Evolutionary conservation across 2,797 vertebrate species (phyloP).

Genomic region (Cirrhinus mrigala): DNA sequence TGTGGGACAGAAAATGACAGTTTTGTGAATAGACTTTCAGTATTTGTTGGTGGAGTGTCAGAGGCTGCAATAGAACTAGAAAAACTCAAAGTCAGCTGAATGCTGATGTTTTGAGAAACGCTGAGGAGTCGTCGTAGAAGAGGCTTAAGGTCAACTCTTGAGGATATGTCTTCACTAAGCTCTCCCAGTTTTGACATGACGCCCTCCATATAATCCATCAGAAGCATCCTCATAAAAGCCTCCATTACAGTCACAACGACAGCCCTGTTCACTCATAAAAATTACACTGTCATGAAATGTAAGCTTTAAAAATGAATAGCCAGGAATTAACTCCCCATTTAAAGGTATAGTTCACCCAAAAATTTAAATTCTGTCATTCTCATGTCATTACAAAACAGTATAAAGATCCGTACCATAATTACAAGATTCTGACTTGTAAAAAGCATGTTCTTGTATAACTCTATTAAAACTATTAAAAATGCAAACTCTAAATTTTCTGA

Average conservation of each 20-base stretch:
- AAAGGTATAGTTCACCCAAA: not conserved
- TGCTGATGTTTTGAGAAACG: constrained; percentile 6
- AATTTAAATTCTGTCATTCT: not conserved
- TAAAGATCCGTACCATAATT: not conserved
- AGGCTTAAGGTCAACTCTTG: constrained; percentile 28
- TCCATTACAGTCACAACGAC: constrained; percentile 12
- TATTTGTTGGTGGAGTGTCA: not conserved
- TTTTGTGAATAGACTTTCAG: constrained; percentile 2
- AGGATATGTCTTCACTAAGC: constrained; percentile 30
- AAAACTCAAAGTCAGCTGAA: not conserved
- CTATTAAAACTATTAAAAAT: not conserved
- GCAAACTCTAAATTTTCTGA: not conserved
- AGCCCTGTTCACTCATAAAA: constrained; percentile 12
- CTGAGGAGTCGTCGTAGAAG: not conserved
- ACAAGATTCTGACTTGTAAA: not conserved
- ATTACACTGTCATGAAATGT: not conserved
- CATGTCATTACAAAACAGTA: not conserved
- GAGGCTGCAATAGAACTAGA: not conserved
- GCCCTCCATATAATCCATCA: constrained; percentile 16
- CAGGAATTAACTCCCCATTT: not conserved
- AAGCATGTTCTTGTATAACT: not conserved
- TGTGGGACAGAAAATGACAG: not conserved
- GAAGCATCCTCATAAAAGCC: constrained; percentile 13
- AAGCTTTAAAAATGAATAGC: not conserved
- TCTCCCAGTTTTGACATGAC: constrained; percentile 13